Conservation (phyloP, 2,113 vertebrate species). For the Pimephales promelas region DNA sequence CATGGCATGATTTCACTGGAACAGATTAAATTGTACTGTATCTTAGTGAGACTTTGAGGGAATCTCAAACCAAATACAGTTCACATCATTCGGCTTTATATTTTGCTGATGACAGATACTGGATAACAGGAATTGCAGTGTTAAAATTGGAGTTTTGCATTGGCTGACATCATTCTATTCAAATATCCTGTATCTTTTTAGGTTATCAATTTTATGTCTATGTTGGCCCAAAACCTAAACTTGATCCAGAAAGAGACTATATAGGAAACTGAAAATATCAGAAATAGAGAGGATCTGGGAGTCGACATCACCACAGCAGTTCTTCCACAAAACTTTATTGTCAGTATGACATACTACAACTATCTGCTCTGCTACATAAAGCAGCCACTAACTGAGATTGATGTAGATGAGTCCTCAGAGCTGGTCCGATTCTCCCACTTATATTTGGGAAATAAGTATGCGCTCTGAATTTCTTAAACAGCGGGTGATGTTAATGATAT, state of each 20-base stretch:
- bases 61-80: neutral
- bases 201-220: neutral
- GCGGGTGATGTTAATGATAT: constrained; percentile 1
- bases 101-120: constrained; percentile 21
- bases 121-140: neutral
- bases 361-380: constrained; percentile 60
- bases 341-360: constrained; percentile 67
- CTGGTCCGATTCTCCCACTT: constrained; percentile 42
- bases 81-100: constrained; percentile 1
- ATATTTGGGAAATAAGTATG: constrained; percentile 8
- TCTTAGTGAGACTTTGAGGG: neutral
- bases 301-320: constrained; percentile 47
- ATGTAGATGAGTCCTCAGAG: constrained; percentile 73
- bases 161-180: constrained; percentile 4
- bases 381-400: constrained; percentile 67
- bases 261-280: constrained; percentile 14
- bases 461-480: neutral
- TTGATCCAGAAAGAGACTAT: neutral
- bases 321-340: constrained; percentile 66
- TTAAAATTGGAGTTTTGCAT: neutral
- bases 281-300: constrained; percentile 44
- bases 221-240: neutral
- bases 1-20: neutral
- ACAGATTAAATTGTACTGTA: constrained; percentile 9
- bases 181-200: neutral